A percentile compares a stretch with the other conserved stretches of the same genome.
These are phyloP conservation scores for Lateolabrax maculatus DNA, from an alignment of 2,797 vertebrate genomes.

Conservation along the genomic window DNA sequence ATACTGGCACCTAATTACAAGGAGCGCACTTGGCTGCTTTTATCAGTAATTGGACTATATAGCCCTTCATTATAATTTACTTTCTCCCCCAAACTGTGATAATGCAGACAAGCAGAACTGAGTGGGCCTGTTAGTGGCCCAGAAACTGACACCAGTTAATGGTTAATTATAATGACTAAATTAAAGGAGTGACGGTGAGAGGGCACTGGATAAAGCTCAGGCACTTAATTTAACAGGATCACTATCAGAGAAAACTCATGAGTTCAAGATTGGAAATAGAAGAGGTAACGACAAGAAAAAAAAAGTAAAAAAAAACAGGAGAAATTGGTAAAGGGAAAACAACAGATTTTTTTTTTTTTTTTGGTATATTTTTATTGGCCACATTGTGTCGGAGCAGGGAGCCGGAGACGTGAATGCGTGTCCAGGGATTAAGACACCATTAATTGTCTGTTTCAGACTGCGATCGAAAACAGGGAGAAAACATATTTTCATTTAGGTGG, in stretches of 20 bases:
- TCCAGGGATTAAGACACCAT: constrained; percentile 43
- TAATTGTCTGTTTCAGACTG: constrained; percentile 54
- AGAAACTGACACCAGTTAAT: constrained; percentile 99
- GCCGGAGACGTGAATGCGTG: constrained; percentile 14
- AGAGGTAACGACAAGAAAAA: constrained; percentile 26
- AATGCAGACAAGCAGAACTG: constrained; percentile 99
- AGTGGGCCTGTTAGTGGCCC: constrained; percentile 98
- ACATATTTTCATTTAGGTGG: constrained; percentile 66
- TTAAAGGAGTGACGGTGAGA: constrained; percentile 96
- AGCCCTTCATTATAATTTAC: constrained; percentile 99
- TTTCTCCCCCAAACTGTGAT: constrained; percentile 98
- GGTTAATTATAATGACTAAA: constrained; percentile 99
- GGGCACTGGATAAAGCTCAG: constrained; percentile 91
- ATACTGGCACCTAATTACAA: constrained; percentile 99
- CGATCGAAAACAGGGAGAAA: constrained; percentile 52
- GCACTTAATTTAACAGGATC: constrained; percentile 95
- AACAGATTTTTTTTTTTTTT: constrained; percentile 51
- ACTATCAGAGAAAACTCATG: constrained; percentile 89
- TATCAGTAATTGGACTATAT: constrained; percentile 99
- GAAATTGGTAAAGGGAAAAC: constrained; percentile 42
- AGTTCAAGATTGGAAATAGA: constrained; percentile 76
- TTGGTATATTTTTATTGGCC: constrained; percentile 32
- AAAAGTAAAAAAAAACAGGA: not conserved
- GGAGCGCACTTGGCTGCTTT: constrained; percentile 97
- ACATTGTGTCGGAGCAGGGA: constrained; percentile 22